Evolutionary conservation across 2,113 vertebrate genomes (phyloP), one percentile per base, ranked within the genome.

Genomic region (Phalacrocorax pelagicus): DNA sequence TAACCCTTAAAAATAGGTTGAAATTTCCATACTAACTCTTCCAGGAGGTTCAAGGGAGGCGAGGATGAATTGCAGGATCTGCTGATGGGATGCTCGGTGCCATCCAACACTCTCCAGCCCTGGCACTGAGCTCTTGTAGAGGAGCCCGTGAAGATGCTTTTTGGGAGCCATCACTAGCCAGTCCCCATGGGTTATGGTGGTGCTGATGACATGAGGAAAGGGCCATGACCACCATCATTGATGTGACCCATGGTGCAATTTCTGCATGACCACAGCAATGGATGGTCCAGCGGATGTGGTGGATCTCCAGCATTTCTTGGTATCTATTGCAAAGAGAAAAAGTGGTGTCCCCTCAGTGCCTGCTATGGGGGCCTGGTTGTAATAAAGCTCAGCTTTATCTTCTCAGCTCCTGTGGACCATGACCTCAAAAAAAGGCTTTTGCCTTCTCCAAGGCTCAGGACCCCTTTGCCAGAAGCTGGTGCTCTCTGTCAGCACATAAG

Each of bases 1-100:
- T 98, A 98, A 98, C 98, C 98, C 98, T 98, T 98, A 98, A 98
- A 98, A 98, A 98, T 98, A 98, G 98, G 98, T 98, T 98, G 98
- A 98, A 98, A 98, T 98, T 98, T 98, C 98, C 98, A 98, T 98
- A 98, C 97, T 97, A 97, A 98, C 97, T 98, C 98, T 98, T 97
- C 94, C 86, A 93, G 96, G 94, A 98, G 96, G 96, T 96, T 98
- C 95, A 90, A 95, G 84, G 79, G 26, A 78, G 81, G 90, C 5
- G 12, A 94, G 85, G 93, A 97, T 95, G 94, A 96, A 96, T 96
- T 94, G 96, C 93, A 73, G 62, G 34, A 49, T 63, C 42, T 65
- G 87, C 72, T 94, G 88, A 92, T 4, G 69, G 94, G 88, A 83
- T 32, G 1, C 65, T 73, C 10, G 17, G 69, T 63, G 30, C 59